Conservation (phyloP, 2,888 invertebrate genomes). For the Macaria notata region DNA sequence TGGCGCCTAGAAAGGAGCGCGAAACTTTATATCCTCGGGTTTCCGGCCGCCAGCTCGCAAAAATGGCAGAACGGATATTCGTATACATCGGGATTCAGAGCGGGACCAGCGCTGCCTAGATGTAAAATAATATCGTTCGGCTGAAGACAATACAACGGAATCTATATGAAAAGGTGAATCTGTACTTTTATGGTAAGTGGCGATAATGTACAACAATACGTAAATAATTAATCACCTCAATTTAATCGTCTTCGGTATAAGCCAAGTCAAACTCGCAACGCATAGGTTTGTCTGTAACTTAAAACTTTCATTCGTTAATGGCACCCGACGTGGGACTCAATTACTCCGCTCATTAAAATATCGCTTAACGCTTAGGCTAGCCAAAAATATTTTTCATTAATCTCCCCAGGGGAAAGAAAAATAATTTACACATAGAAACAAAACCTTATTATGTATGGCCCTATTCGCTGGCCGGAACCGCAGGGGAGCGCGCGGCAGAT, state of each 20-base stretch:
- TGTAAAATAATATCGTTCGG: constrained; percentile 45
- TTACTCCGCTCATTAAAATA: constrained; percentile 44
- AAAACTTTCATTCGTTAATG: constrained; percentile 1
- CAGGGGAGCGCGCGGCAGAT: constrained; percentile 79
- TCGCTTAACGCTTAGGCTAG: constrained; percentile 30
- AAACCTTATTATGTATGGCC: constrained; percentile 72
- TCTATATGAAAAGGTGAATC: neutral
- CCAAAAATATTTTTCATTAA: constrained; percentile 67
- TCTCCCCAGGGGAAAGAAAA: constrained; percentile 12
- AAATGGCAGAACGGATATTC: constrained; percentile 79
- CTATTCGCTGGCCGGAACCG: constrained; percentile 73
- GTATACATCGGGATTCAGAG: constrained; percentile 58
- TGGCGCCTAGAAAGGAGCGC: constrained; percentile 73
- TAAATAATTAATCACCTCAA: too few relatives aligned
- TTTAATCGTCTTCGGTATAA: too few relatives aligned
- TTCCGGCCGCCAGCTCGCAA: constrained; percentile 76
- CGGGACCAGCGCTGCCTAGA: constrained; percentile 40
- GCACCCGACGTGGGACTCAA: constrained; percentile 43
- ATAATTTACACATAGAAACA: constrained; percentile 53
- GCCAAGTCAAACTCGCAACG: too few relatives aligned
- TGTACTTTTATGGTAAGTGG: too few relatives aligned
- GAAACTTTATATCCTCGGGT: constrained; percentile 78
- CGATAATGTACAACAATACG: neutral
- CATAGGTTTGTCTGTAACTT: too few relatives aligned
- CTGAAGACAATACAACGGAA: constrained; percentile 48